Evolutionary conservation across 1,140 invertebrate species (phyloP), one percentile per base, ranked within the genome.

Genomic region (Agraylea sexmaculata): DNA sequence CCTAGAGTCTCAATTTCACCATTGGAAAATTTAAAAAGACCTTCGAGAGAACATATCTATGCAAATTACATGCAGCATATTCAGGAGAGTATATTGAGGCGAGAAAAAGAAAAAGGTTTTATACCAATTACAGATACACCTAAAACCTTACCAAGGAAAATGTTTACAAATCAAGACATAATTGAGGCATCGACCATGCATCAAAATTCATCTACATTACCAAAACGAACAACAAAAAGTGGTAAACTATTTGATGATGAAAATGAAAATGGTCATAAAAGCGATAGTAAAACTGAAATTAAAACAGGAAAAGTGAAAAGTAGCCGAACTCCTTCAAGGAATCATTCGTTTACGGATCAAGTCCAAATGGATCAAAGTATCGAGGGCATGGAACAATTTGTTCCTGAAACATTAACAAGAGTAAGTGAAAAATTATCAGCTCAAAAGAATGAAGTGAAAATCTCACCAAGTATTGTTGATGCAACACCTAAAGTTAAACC

Each of bases 201-300:
- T 35, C 29, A 28, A 22, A 38, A 21, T 33, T 45, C 47, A 12
- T 40, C 36, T n/a, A 49, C 47, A 23, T 49, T 49, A 22, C 47
- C 47, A 27, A 49, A 49, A 23, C 28, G 47, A 29, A 49, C 47
- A 1, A 46, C 40, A 19, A 49, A 49, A 43, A 49, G 47, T 41
- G 47, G 47, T 1, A 49, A 42, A 31, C 30, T 49, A 2, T 23
- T 39, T n/a, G 46, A 48, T 19, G 16, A 27, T 13, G n/a, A 4
- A 4, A 16, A 42, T 10, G 37, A 45, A 28, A 30, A 29, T n/a
- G 27, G 27, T 6, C 11, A 6, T n/a, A 21, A 39, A 35, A 33
- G 29, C 22, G 22, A 37, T 4, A 49, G 45, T 25, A 37, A 15
- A n/a, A 27, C 11, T 33, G 30, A 33, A 18, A 4, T 37, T 6